Evolutionary conservation across 2,797 vertebrate genomes (phyloP), one percentile per base, ranked within the genome.

Genomic region (Fratercula arctica): DNA sequence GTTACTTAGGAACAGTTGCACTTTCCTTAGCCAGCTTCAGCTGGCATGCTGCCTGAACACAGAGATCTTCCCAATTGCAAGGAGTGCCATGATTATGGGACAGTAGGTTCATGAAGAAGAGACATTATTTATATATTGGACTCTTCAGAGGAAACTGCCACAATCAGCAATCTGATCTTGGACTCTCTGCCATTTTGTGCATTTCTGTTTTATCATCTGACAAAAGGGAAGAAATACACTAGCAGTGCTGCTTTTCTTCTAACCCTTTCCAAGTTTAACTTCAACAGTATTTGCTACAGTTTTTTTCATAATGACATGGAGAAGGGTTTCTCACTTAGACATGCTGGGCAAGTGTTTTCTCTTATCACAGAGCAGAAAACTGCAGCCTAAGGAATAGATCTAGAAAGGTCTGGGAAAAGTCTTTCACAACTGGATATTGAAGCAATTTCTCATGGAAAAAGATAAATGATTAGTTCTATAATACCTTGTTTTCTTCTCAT

Each of bases 231-330:
- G 74, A 85, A 88, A 90, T 89, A 83, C 41, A 54, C 29, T 56
- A 51, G 25, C 35, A 87, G 33, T 29, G 33, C 45, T 92, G 16
- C 54, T 94, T 88, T 90, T 81, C 70, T 92, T 68, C 67, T 93
- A 67, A 74, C 26, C 7, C 19, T 81, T 94, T 95, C 95, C 76
- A 93, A 91, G 56, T 96, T 89, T 92, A 93, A 82, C 82, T 66
- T 93, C 63, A 82, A 54, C 87, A 61, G 64, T 72, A 46, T 92
- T 94, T 93, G 31, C 69, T 89, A 23, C 39, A 74, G 20, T 88
- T 97, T 94, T 94, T 93, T 86, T 86, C 79, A 51, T 89, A 69
- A 82, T 81, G 48, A 83, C 37, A 66, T 63, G 45, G 53, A 81
- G 75, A 89, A 77, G 69, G 76, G 20, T 94, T 93, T 91, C 77